These are phyloP conservation scores for Semnornis frantzii DNA, from an alignment of 2,113 vertebrate species.

Conservation along the genomic window DNA sequence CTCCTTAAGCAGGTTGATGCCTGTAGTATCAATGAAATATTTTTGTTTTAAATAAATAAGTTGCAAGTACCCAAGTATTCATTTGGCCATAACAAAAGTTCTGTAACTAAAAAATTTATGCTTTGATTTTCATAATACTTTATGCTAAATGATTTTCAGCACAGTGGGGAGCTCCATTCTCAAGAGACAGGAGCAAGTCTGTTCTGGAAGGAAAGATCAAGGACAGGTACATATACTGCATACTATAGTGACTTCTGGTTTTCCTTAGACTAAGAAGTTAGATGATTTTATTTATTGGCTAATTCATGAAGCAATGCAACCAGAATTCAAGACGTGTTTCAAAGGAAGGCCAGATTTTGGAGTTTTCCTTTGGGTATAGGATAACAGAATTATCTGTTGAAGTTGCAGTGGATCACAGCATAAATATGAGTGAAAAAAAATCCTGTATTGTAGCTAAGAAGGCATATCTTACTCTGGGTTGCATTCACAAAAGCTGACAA, in stretches of 20 bases:
- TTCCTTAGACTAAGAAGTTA: background rate
- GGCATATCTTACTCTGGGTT: background rate
- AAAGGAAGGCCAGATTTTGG: background rate
- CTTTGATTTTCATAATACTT: background rate
- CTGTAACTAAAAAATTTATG: background rate
- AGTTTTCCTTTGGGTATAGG: background rate
- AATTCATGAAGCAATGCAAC: background rate
- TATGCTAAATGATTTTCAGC: background rate
- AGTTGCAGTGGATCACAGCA: background rate
- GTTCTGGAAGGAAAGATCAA: background rate
- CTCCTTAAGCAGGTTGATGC: background rate
- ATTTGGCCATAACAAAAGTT: background rate
- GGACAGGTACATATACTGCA: background rate
- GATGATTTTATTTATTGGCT: background rate
- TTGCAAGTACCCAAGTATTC: background rate
- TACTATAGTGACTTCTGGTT: background rate
- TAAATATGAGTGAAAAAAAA: background rate
- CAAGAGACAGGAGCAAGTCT: background rate
- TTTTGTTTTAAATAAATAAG: background rate
- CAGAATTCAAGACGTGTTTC: background rate
- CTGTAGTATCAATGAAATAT: background rate
- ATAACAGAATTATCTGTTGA: background rate
- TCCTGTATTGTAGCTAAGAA: background rate
- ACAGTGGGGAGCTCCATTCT: background rate
- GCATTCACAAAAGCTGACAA: background rate